phyloP scores from a whole-genome alignment of 1,140 invertebrate genomes.

The Drosophila mojavensis region DNA sequence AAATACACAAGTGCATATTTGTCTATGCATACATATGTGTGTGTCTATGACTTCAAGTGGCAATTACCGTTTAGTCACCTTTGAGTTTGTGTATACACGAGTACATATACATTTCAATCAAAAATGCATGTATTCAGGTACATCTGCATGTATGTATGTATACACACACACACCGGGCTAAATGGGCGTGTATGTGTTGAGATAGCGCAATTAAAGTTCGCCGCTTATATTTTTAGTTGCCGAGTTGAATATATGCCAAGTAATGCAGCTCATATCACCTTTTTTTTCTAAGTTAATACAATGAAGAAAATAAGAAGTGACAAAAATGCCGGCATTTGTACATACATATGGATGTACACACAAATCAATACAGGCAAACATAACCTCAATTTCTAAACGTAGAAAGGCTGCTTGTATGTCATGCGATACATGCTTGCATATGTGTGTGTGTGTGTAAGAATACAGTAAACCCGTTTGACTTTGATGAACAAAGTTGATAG shows the following conservation, averaged over 20 bases:
- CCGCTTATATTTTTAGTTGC: slow-evolving; percentile 41
- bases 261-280: slow-evolving; percentile 8
- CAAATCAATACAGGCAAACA: slow-evolving; percentile 44
- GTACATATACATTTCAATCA: background rate
- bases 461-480: slow-evolving; percentile 70
- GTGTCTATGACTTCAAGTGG: slow-evolving; percentile 25
- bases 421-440: background rate
- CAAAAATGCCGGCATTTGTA: slow-evolving; percentile 36
- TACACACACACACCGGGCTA: slow-evolving; percentile 18
- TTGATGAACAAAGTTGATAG: slow-evolving; percentile 60
- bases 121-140: slow-evolving; percentile 22
- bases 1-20: background rate
- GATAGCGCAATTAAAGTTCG: slow-evolving; percentile 40
- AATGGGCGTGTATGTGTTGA: slow-evolving; percentile 15
- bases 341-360: slow-evolving; percentile 23
- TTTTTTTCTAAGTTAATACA: background rate
- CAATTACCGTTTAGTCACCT: slow-evolving; percentile 39
- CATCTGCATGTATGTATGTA: background rate
- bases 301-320: background rate
- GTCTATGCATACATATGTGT: slow-evolving; percentile 18
- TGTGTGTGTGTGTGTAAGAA: slow-evolving; percentile 41
- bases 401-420: slow-evolving; percentile 12
- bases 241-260: slow-evolving; percentile 28
- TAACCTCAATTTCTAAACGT: slow-evolving; percentile 43
- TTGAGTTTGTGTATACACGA: slow-evolving; percentile 12